These are phyloP conservation scores for Amblyornis subalaris DNA, from an alignment of 2,113 vertebrate genomes.

Conservation along the genomic window DNA sequence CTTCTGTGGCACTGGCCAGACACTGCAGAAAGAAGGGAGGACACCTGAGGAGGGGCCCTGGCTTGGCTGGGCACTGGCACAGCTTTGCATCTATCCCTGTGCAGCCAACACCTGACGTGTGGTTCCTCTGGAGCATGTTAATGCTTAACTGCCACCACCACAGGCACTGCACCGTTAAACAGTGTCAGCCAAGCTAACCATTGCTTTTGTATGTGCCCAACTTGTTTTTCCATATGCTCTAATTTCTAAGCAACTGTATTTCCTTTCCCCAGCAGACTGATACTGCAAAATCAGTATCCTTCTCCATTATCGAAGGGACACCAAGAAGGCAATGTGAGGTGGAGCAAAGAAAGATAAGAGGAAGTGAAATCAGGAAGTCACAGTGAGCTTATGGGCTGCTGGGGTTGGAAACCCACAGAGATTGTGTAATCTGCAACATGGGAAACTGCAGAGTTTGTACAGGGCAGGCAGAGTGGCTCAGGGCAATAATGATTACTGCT, in stretches of 20 bases:
- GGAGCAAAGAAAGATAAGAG: neutral
- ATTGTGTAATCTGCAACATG: neutral
- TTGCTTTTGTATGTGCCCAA: neutral
- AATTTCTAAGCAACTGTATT: neutral
- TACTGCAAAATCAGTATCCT: neutral
- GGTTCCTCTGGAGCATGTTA: neutral
- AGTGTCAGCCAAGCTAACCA: neutral
- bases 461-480: neutral
- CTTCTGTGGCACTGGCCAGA: slow-evolving; percentile 84
- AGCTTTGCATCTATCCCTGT: neutral
- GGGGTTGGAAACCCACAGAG: neutral
- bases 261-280: neutral
- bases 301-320: neutral
- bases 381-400: neutral
- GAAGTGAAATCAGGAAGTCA: neutral
- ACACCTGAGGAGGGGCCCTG: neutral
- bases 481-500: neutral
- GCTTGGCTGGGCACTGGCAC: neutral
- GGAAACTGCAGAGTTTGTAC: neutral
- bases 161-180: neutral
- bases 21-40: slow-evolving; percentile 71
- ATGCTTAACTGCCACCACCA: neutral
- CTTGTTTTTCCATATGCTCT: neutral
- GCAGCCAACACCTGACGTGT: neutral
- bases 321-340: neutral